phyloP scores from a whole-genome alignment of 2,888 invertebrate species.

The Scaptomyza cyrtandrae region DNA sequence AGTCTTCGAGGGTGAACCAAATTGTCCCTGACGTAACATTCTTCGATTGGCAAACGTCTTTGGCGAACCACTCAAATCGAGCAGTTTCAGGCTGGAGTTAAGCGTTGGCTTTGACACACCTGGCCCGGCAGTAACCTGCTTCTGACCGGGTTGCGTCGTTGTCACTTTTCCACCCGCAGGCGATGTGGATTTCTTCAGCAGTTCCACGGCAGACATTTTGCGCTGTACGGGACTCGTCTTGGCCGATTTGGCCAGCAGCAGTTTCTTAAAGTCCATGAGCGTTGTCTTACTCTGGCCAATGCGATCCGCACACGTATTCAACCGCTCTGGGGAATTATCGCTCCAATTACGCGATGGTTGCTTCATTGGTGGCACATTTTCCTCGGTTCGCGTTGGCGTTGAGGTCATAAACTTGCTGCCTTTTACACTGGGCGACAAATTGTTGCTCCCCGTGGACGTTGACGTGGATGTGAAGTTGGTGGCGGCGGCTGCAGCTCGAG shows the following conservation, averaged over 20 bases:
- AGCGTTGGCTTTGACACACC: slow-evolving; percentile 62
- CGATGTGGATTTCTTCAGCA: slow-evolving; percentile 87
- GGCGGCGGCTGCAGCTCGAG: slow-evolving; percentile 60
- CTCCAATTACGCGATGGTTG: slow-evolving; percentile 80
- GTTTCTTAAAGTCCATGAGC: slow-evolving; percentile 92
- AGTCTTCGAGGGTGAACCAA: slow-evolving; percentile 86
- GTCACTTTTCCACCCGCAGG: slow-evolving; percentile 7
- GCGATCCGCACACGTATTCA: slow-evolving; percentile 87
- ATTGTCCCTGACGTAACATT: slow-evolving; percentile 85
- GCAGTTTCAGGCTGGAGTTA: slow-evolving; percentile 87
- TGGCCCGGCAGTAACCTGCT: slow-evolving; percentile 34
- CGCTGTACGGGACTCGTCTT: slow-evolving; percentile 86
- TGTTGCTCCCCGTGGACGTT: slow-evolving; percentile 36
- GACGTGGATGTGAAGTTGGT: slow-evolving; percentile 5
- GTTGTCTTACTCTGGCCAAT: slow-evolving; percentile 90
- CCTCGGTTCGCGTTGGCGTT: slow-evolving; percentile 86
- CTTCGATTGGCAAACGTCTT: slow-evolving; percentile 89
- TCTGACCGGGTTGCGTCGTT: slow-evolving; percentile 16
- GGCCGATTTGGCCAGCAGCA: slow-evolving; percentile 91
- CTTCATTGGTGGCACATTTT: slow-evolving; percentile 77
- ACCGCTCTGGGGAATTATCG: slow-evolving; percentile 81
- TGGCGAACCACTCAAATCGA: slow-evolving; percentile 90
- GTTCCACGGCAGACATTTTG: slow-evolving; percentile 91
- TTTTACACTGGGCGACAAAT: slow-evolving; percentile 89
- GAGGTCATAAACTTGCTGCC: slow-evolving; percentile 87